A percentile compares a stretch with the other conserved stretches of the same genome.
phyloP scores from a whole-genome alignment of 2,888 invertebrate genomes.

The Eulithis testata region DNA sequence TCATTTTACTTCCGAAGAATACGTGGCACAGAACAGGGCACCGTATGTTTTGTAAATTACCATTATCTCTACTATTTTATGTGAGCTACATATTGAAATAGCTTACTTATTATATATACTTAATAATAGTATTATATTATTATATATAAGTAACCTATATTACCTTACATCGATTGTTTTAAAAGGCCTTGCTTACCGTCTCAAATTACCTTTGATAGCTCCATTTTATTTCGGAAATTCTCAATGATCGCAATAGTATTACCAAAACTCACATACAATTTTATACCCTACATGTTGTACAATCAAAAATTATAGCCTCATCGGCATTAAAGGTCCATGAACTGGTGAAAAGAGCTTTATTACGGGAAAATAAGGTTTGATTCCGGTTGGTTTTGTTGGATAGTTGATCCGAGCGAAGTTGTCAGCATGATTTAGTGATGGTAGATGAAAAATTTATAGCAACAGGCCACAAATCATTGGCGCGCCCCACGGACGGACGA shows the following conservation, averaged over 20 bases:
- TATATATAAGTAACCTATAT: too few species aligned
- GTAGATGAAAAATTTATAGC: constrained; percentile 62
- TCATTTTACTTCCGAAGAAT: too few species aligned
- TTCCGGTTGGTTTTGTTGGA: constrained; percentile 14
- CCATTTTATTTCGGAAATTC: constrained; percentile 18
- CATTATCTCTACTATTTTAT: too few species aligned
- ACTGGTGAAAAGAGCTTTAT: constrained; percentile 21
- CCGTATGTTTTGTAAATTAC: too few species aligned
- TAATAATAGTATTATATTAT: too few species aligned
- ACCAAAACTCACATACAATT: constrained; percentile 25
- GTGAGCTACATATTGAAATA: too few species aligned
- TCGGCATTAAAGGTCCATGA: constrained; percentile 13
- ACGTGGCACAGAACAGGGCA: too few species aligned
- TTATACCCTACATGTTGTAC: constrained; percentile 19
- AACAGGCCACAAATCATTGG: constrained; percentile 58
- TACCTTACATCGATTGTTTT: not conserved
- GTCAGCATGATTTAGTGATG: constrained; percentile 60
- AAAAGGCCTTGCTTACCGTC: constrained; percentile 3
- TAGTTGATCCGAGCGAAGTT: constrained; percentile 43
- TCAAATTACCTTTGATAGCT: constrained; percentile 3
- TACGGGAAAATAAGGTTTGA: constrained; percentile 13
- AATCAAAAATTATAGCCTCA: constrained; percentile 14
- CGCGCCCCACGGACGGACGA: constrained; percentile 51
- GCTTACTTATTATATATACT: too few species aligned
- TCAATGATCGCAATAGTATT: constrained; percentile 20